These are phyloP conservation scores for Lepidochrysops patricia DNA, from an alignment of 2,888 invertebrate genomes.

Conservation along the genomic window DNA sequence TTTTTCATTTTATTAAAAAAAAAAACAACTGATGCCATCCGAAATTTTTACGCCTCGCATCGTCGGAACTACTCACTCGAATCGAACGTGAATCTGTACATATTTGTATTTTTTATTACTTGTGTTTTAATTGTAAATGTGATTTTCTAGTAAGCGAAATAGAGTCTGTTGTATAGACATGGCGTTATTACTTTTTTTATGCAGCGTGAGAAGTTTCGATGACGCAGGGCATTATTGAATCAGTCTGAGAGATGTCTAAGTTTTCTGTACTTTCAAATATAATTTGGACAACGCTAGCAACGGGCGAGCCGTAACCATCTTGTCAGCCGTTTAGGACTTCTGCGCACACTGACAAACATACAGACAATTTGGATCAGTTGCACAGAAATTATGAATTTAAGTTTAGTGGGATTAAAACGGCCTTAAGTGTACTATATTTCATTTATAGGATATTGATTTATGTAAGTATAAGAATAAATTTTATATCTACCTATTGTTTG, in stretches of 20 bases:
- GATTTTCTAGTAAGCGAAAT: slow-evolving; percentile 15
- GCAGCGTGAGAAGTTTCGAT: slow-evolving; percentile 40
- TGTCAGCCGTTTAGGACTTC: slow-evolving; percentile 61
- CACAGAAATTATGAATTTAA: slow-evolving; percentile 7
- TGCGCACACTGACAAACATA: slow-evolving; percentile 49
- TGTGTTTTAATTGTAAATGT: slow-evolving; percentile 24
- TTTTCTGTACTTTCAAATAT: slow-evolving; percentile 64
- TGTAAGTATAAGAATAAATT: background rate
- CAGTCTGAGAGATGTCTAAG: slow-evolving; percentile 49
- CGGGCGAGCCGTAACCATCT: slow-evolving; percentile 53
- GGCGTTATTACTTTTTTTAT: slow-evolving; percentile 7
- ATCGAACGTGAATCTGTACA: slow-evolving; percentile 43
- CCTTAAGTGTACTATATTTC: background rate
- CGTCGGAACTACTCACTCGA: slow-evolving; percentile 40
- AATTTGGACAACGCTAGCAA: slow-evolving; percentile 63
- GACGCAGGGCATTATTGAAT: slow-evolving; percentile 38
- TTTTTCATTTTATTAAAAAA: slow-evolving; percentile 34
- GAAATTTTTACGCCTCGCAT: slow-evolving; percentile 35
- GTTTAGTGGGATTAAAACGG: background rate
- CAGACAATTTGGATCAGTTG: slow-evolving; percentile 20
- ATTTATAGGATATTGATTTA: background rate
- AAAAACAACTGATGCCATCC: slow-evolving; percentile 44
- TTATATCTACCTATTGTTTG: background rate
- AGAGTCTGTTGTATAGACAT: background rate
- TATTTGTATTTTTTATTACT: slow-evolving; percentile 47